Conservation (phyloP, 2,888 invertebrate genomes). For the Drosophila sordidapex region DNA sequence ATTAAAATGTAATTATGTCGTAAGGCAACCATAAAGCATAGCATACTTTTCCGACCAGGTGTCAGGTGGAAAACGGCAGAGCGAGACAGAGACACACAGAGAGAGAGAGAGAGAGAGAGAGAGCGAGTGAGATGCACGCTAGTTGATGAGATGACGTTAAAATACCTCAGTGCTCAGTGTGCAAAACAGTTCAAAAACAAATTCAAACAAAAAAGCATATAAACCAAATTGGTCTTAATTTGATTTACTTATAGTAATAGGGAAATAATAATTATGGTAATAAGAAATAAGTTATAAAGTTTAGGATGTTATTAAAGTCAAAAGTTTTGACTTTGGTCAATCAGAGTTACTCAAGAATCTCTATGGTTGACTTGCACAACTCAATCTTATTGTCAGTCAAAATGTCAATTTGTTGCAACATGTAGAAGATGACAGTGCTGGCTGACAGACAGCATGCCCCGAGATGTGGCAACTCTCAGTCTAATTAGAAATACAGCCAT, state of each 20-base stretch:
- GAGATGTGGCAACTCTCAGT: constrained; percentile 31
- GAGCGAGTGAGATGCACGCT: constrained; percentile 6
- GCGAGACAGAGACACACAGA: background rate
- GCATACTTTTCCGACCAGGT: constrained; percentile 51
- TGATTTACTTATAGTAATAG: background rate
- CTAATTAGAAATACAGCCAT: constrained; percentile 53
- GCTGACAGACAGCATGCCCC: constrained; percentile 13
- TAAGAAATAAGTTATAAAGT: no score
- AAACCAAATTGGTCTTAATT: background rate
- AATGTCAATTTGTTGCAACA: constrained; percentile 41
- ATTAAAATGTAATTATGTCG: constrained; percentile 78
- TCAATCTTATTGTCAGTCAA: background rate
- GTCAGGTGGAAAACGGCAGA: constrained; percentile 28
- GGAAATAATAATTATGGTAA: background rate
- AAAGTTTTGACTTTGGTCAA: background rate
- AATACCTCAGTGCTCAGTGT: constrained; percentile 12
- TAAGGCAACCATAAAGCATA: constrained; percentile 46
- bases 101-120: no score
- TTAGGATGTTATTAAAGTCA: background rate
- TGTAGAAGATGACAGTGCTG: constrained; percentile 7
- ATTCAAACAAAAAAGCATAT: background rate
- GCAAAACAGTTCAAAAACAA: background rate
- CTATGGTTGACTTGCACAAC: constrained; percentile 9
- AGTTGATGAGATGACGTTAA: constrained; percentile 39
- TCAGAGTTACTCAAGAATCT: background rate